Conservation (phyloP, 2,888 invertebrate genomes). For the Tiliacea citrago region DNA sequence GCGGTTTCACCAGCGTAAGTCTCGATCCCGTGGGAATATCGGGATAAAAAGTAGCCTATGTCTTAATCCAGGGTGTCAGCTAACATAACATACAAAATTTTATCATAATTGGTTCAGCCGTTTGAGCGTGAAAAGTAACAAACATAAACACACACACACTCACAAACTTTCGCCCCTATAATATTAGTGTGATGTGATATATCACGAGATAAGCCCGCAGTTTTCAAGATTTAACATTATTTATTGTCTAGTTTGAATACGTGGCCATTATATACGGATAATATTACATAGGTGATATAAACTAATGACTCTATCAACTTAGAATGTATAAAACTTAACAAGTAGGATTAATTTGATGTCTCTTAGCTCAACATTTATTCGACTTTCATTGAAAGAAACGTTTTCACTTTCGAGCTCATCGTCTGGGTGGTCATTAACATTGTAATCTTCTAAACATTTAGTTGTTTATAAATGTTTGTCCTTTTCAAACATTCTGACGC, state of each 20-base stretch:
- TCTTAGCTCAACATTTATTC: constrained; percentile 11
- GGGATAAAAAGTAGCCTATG: no score
- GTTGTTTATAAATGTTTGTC: constrained; percentile 24
- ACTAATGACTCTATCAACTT: constrained; percentile 24
- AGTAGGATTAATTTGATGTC: constrained; percentile 15
- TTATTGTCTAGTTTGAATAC: constrained; percentile 14
- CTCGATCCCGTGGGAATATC: no score
- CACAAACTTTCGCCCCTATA: no score
- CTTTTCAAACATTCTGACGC: constrained; percentile 26
- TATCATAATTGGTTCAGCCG: no score
- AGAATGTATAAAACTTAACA: neutral
- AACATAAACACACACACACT: no score
- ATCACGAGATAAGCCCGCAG: neutral
- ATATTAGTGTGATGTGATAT: no score
- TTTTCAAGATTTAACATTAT: neutral
- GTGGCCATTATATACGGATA: constrained; percentile 14
- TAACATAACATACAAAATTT: no score
- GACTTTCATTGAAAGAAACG: constrained; percentile 51
- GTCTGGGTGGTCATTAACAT: constrained; percentile 70
- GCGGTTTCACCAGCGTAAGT: no score
- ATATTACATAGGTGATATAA: constrained; percentile 29
- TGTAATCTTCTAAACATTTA: constrained; percentile 50
- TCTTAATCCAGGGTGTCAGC: no score
- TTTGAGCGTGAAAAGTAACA: no score
- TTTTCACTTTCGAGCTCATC: constrained; percentile 63